phyloP scores from a whole-genome alignment of 2,888 invertebrate genomes.

The Steinernema scapterisci region DNA sequence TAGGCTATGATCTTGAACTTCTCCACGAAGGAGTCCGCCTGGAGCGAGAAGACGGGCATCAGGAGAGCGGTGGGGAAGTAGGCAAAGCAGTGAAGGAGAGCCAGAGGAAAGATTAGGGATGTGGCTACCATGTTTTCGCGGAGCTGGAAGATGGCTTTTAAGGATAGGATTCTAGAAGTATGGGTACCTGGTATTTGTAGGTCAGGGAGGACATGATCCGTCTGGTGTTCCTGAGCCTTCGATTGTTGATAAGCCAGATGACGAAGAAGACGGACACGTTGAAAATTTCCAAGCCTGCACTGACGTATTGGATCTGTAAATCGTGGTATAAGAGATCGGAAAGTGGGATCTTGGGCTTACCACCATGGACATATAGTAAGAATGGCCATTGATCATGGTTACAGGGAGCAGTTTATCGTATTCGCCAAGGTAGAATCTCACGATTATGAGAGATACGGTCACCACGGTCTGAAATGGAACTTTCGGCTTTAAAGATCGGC shows the following conservation, averaged over 20 bases:
- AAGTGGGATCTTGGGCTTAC: not conserved
- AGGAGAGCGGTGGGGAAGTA: constrained; percentile 14
- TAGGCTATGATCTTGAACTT: constrained; percentile 5
- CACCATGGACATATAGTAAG: constrained; percentile 20
- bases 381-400: not conserved
- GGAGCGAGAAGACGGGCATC: not conserved
- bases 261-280: constrained; percentile 14
- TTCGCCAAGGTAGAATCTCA: not conserved
- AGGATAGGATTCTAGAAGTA: not conserved
- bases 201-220: constrained; percentile 9
- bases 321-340: too few species aligned
- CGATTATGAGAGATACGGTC: not conserved
- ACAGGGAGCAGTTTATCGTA: not conserved
- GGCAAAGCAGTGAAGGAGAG: constrained; percentile 10
- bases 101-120: constrained; percentile 4
- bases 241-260: constrained; percentile 13
- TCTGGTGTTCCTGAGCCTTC: not conserved
- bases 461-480: not conserved
- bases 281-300: constrained; percentile 10
- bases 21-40: not conserved
- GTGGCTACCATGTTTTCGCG: constrained; percentile 7
- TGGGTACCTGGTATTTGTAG: constrained; percentile 17
- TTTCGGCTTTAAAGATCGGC: not conserved
- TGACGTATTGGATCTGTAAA: not conserved
- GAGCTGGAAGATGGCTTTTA: not conserved